Percentiles rank a stretch among this genome's conserved stretches.
These are phyloP conservation scores for Lordiphosa collinella DNA, from an alignment of 1,140 invertebrate genomes.

Conservation along the genomic window DNA sequence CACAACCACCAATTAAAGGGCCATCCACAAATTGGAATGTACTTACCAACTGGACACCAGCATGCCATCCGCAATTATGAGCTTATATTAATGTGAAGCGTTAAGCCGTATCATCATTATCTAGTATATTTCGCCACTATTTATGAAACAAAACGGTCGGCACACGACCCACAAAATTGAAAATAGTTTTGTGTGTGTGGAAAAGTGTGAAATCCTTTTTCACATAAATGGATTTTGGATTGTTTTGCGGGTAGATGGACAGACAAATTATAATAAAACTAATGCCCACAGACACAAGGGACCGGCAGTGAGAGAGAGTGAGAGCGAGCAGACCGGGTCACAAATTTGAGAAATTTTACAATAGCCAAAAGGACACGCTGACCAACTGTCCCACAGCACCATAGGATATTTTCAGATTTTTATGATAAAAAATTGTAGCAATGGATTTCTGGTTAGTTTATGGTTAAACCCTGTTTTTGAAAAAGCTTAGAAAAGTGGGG, in stretches of 20 bases:
- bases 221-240: constrained; percentile 59
- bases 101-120: constrained; percentile 68
- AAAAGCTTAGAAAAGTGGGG: no score
- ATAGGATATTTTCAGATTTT: no score
- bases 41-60: constrained; percentile 26
- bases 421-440: no score
- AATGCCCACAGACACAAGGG: constrained; percentile 34
- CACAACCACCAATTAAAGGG: constrained; percentile 22
- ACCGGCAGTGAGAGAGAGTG: constrained; percentile 1
- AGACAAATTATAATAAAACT: constrained; percentile 73
- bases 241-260: constrained; percentile 41
- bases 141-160: constrained; percentile 15
- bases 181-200: constrained; percentile 13
- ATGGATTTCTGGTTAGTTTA: no score
- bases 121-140: constrained; percentile 51
- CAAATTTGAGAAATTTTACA: constrained; percentile 64
- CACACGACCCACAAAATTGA: constrained; percentile 37
- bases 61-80: constrained; percentile 21
- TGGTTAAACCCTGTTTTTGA: no score
- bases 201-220: constrained; percentile 74
- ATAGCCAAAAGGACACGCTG: constrained; percentile 37
- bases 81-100: constrained; percentile 56
- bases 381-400: neutral
- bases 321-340: constrained; percentile 32
- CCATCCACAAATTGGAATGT: constrained; percentile 38